Evolutionary conservation across 2,888 invertebrate species (phyloP).

Genomic region (Drosophila siamana): DNA sequence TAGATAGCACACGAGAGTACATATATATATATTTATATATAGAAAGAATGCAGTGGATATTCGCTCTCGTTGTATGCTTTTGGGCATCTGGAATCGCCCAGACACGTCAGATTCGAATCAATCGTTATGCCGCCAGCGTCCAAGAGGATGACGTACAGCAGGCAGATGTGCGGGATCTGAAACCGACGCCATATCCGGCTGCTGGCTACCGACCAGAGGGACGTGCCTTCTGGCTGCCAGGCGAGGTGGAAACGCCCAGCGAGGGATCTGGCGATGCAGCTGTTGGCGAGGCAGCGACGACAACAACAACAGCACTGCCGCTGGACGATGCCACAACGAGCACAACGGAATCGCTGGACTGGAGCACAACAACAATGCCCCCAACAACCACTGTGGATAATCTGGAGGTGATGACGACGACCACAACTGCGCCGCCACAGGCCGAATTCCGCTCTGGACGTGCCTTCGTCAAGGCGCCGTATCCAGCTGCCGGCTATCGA

Average conservation of each 20-base stretch:
- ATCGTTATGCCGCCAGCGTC: constrained; percentile 72
- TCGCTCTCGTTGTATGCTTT: constrained; percentile 41
- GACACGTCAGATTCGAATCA: constrained; percentile 77
- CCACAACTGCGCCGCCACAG: constrained; percentile 4
- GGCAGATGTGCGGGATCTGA: constrained; percentile 59
- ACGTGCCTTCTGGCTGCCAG: constrained; percentile 72
- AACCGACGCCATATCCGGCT: constrained; percentile 71
- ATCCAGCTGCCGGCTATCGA: constrained; percentile 77
- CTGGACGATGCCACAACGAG: constrained; percentile 41
- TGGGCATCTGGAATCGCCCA: constrained; percentile 47
- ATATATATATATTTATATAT: too few relatives aligned
- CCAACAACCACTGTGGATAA: constrained; percentile 38
- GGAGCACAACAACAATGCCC: constrained; percentile 55
- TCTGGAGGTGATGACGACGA: constrained; percentile 28
- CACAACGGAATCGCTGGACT: constrained; percentile 61
- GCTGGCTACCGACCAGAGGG: constrained; percentile 74
- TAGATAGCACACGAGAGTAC: constrained; percentile 23
- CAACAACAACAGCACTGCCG: constrained; percentile 67
- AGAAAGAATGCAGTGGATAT: constrained; percentile 49
- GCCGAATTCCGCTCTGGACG: constrained; percentile 40
- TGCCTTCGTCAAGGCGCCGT: constrained; percentile 60
- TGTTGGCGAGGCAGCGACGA: constrained; percentile 10
- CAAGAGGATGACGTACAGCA: constrained; percentile 64
- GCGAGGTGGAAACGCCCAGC: constrained; percentile 36
- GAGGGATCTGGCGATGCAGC: constrained; percentile 41